Evolutionary conservation across 1,140 invertebrate genomes (phyloP).

Genomic region (Drosophila funebris): DNA sequence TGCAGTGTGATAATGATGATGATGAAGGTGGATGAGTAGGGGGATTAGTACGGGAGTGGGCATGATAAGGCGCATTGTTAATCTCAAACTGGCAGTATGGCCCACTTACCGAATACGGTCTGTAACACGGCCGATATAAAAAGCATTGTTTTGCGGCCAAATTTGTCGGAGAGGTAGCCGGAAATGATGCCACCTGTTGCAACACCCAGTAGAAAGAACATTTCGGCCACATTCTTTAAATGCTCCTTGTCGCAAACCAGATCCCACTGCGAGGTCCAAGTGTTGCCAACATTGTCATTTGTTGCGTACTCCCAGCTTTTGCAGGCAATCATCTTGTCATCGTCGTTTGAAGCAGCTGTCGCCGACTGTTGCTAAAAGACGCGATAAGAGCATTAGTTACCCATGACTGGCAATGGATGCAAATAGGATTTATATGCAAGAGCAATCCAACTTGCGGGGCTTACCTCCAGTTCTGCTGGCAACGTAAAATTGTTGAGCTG

Average conservation of each 20-base stretch:
- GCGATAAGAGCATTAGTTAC: constrained; percentile 15
- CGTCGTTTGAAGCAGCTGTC: background rate
- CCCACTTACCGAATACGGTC: constrained; percentile 85
- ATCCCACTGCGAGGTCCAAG: constrained; percentile 88
- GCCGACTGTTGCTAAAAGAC: constrained; percentile 40
- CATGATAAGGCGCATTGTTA: background rate
- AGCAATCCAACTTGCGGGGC: background rate
- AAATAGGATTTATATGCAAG: constrained; percentile 20
- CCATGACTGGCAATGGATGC: background rate
- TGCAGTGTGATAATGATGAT: constrained; percentile 23
- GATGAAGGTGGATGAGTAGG: background rate
- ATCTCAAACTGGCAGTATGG: background rate
- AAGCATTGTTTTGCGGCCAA: constrained; percentile 90
- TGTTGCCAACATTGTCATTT: constrained; percentile 85
- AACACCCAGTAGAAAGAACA: constrained; percentile 88
- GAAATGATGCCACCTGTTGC: constrained; percentile 88
- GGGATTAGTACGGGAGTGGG: too few relatives aligned
- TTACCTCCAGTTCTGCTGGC: constrained; percentile 50
- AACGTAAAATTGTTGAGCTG: constrained; percentile 48
- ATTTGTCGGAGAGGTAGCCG: constrained; percentile 89
- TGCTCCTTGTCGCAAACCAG: constrained; percentile 87
- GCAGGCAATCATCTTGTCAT: constrained; percentile 84
- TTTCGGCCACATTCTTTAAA: constrained; percentile 87
- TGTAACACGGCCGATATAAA: constrained; percentile 89
- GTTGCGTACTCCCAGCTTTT: constrained; percentile 88